Evolutionary conservation across 1,140 invertebrate species (phyloP).

Genomic region (Phymorhynchus buccinoides): DNA sequence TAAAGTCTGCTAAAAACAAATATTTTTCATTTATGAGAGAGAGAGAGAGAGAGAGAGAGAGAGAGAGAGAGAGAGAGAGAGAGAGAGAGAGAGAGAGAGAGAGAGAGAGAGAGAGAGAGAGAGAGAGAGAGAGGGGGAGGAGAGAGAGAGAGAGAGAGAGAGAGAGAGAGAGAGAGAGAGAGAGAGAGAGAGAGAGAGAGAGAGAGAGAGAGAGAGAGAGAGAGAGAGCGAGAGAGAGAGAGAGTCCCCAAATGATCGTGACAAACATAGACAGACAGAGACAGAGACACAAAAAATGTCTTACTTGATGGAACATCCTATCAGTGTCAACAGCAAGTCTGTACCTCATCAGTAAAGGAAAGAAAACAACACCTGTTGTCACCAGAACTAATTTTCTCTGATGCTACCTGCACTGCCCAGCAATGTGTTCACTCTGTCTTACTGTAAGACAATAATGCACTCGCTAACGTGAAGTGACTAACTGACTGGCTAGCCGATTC

Average conservation of each 20-base stretch:
- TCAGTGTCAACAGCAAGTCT: too few species aligned
- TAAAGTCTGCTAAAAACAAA: too few species aligned
- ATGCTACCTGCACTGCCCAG: too few species aligned
- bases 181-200: constrained; percentile 9
- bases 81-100: constrained; percentile 11
- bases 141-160: too few species aligned
- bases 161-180: too few species aligned
- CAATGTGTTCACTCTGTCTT: too few species aligned
- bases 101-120: background rate
- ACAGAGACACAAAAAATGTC: background rate
- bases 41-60: too few species aligned
- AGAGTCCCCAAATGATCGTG: background rate
- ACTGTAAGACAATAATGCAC: background rate
- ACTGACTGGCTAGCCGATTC: background rate
- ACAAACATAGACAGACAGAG: background rate
- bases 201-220: constrained; percentile 14
- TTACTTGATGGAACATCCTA: background rate
- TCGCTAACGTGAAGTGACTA: background rate
- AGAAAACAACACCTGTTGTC: background rate
- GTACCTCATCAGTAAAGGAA: too few species aligned
- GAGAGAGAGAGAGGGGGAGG: too few species aligned
- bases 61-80: too few species aligned
- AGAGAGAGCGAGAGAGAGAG: background rate
- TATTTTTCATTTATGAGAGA: too few species aligned
- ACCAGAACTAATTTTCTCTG: background rate